phyloP scores from a whole-genome alignment of 2,797 vertebrate genomes.

The Rhodeus uyekii region DNA sequence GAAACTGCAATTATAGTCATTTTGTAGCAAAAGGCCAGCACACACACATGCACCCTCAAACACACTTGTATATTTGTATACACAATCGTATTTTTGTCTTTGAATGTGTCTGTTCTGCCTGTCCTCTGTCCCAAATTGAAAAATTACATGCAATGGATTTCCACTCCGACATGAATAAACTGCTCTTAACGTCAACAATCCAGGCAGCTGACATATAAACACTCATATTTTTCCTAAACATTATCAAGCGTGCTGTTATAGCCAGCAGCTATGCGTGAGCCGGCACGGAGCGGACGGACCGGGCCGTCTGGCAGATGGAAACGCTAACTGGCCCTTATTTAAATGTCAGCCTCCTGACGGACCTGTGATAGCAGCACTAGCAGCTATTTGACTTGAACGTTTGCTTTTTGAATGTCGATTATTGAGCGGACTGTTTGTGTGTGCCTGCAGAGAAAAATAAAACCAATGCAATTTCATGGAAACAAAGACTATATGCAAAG shows the following conservation, averaged over 20 bases:
- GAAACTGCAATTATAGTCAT: not conserved
- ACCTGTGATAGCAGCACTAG: not conserved
- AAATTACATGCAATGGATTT: slow-evolving; percentile 12
- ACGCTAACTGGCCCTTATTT: slow-evolving; percentile 23
- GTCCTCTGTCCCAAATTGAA: slow-evolving; percentile 28
- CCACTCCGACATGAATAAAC: slow-evolving; percentile 14
- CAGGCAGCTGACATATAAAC: slow-evolving; percentile 18
- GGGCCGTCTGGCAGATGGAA: slow-evolving; percentile 2
- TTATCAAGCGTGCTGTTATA: slow-evolving; percentile 16
- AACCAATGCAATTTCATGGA: not conserved
- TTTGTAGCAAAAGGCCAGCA: not conserved
- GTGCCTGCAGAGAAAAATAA: not conserved
- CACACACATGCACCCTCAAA: not conserved
- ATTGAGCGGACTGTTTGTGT: not conserved
- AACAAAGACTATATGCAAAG: not conserved
- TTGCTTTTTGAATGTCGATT: not conserved
- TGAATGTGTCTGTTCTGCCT: not conserved
- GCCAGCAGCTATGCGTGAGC: not conserved
- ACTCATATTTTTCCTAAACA: slow-evolving; percentile 24
- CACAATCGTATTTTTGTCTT: not conserved
- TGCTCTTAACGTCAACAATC: slow-evolving; percentile 4
- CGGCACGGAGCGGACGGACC: too few species aligned
- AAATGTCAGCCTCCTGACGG: slow-evolving; percentile 21
- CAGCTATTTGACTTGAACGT: not conserved
- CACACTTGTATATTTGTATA: not conserved